Evolutionary conservation across 1,140 invertebrate genomes (phyloP), one percentile per base, ranked within the genome.

Genomic region (Zaprionus taronus): DNA sequence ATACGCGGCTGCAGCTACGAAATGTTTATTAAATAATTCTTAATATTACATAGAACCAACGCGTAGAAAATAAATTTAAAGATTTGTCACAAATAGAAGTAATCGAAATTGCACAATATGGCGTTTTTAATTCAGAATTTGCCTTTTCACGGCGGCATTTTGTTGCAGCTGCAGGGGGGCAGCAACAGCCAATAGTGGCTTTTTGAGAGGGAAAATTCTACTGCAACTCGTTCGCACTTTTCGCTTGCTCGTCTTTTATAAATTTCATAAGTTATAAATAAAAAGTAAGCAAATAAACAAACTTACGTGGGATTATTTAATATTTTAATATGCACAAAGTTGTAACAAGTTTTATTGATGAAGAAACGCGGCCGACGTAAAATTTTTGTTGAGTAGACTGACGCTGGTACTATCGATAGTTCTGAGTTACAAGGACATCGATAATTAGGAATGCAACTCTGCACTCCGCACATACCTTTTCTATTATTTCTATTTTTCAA

Each of bases 121-220:
- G 72, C 81, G 84, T 49, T 89, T 89, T 89, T 89, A 67, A 89
- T 89, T 89, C 84, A 89, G 62, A 64, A 84, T 90, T 89, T 83
- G 31, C n/a, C n/a, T 49, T 66, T 77, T 58, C 15, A 26, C 53
- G 31, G 58, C 81, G 68, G 85, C 84, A 81, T 84, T 84, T 83
- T 76, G 26, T 41, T 72, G 56, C 72, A 80, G 67, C 69, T 74
- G 78, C 79, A 71, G 55, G 81, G 83, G 83, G 80, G 76, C 68
- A 31, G 60, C 62, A 62, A 72, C 65, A 41, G 4, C 17, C 53
- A 56, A 69, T 63, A 41, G 11, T 15, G n/a, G 9, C 51, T 20
- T 44, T 72, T 72, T 64, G 72, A 69, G 76, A 71, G 61, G 68
- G 61, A 72, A 69, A 56, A 65, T 26, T 15, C 0, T n/a, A 14